Evolutionary conservation across 2,797 vertebrate species (phyloP).

Genomic region (Malurus splendens): DNA sequence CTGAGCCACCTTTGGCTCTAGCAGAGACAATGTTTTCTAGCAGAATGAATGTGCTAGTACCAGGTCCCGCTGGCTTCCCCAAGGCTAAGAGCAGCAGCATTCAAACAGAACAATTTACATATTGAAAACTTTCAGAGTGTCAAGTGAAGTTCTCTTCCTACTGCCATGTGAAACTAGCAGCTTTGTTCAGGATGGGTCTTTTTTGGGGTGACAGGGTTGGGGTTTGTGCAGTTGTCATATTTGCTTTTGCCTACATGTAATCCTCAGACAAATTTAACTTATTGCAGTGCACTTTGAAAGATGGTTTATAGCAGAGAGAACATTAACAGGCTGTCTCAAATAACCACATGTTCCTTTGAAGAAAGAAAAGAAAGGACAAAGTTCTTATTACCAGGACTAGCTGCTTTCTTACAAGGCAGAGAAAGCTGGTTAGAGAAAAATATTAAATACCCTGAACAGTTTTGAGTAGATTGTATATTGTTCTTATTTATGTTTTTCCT

Average conservation of each 20-base stretch:
- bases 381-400: neutral
- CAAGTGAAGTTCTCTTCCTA: neutral
- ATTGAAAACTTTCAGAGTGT: neutral
- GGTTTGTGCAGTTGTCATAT: neutral
- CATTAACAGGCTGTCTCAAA: neutral
- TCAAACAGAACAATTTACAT: neutral
- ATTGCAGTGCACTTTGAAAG: neutral
- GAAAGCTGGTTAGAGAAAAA: neutral
- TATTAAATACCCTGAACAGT: neutral
- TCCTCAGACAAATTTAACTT: neutral
- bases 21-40: too few species aligned
- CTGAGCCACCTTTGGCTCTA: too few species aligned
- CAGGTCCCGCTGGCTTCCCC: too few species aligned
- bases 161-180: neutral
- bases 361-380: neutral
- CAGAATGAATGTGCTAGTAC: too few species aligned
- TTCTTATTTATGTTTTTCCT: neutral
- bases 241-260: neutral
- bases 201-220: fast-evolving
- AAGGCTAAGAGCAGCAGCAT: neutral
- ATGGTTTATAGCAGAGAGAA: neutral
- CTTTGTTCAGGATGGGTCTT: neutral
- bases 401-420: neutral
- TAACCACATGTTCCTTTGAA: neutral
- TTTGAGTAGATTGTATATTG: neutral